These are phyloP conservation scores for Zapus hudsonius DNA, from an alignment of 2,113 vertebrate genomes.

Conservation along the genomic window DNA sequence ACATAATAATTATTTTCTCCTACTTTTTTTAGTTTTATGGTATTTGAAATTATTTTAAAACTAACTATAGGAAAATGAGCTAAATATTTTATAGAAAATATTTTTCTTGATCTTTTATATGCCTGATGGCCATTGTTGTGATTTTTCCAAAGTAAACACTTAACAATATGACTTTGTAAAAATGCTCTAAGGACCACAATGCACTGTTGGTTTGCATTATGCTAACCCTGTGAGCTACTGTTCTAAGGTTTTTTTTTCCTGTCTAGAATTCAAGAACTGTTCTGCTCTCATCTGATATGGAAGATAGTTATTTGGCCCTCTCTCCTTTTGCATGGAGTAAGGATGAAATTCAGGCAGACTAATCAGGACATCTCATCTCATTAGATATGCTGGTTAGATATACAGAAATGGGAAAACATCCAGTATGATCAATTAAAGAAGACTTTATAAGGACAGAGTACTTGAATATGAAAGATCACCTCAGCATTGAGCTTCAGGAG, in stretches of 20 bases:
- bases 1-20: background rate
- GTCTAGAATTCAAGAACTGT: background rate
- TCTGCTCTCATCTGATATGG: background rate
- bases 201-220: background rate
- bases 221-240: background rate
- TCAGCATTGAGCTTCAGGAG: background rate
- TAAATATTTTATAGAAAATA: slow-evolving; percentile 17
- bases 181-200: background rate
- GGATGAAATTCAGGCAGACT: background rate
- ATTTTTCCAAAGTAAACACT: background rate
- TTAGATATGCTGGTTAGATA: background rate
- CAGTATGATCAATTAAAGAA: background rate
- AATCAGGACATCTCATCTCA: background rate
- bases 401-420: background rate
- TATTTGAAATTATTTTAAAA: background rate
- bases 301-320: background rate
- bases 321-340: background rate
- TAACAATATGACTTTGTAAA: background rate
- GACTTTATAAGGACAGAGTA: background rate
- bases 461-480: background rate
- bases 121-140: background rate
- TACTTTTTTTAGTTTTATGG: background rate
- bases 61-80: background rate
- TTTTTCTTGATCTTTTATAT: background rate
- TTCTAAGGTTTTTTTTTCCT: background rate